Base-by-base conservation (phyloP, 92 coral and sea anemone genomes). In the Hydrozoanthus gracilis region DNA sequence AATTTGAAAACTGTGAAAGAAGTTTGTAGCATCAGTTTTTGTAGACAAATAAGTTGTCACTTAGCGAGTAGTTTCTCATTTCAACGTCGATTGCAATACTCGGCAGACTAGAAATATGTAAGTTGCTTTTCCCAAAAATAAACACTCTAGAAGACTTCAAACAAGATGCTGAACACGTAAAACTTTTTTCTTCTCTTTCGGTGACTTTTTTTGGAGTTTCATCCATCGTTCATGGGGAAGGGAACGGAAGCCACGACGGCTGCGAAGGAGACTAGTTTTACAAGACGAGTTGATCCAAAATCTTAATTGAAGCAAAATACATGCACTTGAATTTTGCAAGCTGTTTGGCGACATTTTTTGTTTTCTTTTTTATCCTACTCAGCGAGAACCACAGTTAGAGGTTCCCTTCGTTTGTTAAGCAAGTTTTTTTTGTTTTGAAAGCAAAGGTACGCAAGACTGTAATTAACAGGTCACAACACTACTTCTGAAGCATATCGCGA, bases 71-170 rank as follows among this genome's bases (percentile, higher is more conserved):
- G 11, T 58, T 61, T 17, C 70, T 45, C 83, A 88, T 60, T 50
- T 91, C 92, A 11, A 91, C 51, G 61, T 89, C 88, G 67, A 92
- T 51, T 48, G 89, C 85, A 44, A 44, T 58, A 80, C 77, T 80
- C 74, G 89, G 73, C 16, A 92, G 86, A n/a, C 90, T 79, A 54
- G 76, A 64, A 77, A 92, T 72, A 46, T 82, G 87, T 70, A 76
- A 68, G 17, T 77, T 35, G 27, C 90, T 89, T 80, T 91, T 85
- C 20, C 94, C 92, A 52, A 91, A 91, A 78, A 84, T 46, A 14
- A 68, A n/a, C 27, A 90, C 71, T 86, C 54, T 86, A 18, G 71
- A 75, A 66, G 44, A 58, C 12, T 18, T 48, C 51, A 87, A 47
- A 66, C 76, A 56, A 16, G 85, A 16, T 67, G 76, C 52, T 39